phyloP scores from a whole-genome alignment of 2,888 invertebrate genomes.

The Empis livida region DNA sequence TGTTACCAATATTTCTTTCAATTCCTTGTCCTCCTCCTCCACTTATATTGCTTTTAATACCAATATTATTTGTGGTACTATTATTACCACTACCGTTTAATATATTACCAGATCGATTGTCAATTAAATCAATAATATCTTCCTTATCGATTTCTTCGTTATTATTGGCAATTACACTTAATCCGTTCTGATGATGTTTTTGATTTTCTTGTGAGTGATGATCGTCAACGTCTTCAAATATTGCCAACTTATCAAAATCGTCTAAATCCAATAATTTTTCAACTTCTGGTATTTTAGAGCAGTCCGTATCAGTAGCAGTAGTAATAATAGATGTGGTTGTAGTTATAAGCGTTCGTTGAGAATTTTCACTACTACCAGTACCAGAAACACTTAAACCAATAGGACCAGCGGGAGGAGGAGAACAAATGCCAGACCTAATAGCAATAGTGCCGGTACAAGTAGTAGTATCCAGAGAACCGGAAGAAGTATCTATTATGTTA shows the following conservation, averaged over 20 bases:
- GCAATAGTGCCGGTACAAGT: not conserved
- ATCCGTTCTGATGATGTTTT: too few species aligned
- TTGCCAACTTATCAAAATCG: too few species aligned
- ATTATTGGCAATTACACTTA: not conserved
- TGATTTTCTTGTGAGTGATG: too few species aligned
- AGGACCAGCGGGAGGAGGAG: not conserved
- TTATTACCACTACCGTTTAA: conserved; percentile 9
- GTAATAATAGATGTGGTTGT: too few species aligned
- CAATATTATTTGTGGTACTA: conserved; percentile 8
- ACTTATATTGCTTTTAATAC: conserved; percentile 7
- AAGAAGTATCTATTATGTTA: not conserved
- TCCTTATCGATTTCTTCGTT: conserved; percentile 1
- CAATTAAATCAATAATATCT: conserved; percentile 1
- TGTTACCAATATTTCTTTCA: conserved; percentile 8
- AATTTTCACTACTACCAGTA: not conserved
- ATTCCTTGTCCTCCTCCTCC: not conserved
- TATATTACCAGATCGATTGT: not conserved
- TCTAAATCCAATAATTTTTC: too few species aligned
- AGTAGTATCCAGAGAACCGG: not conserved
- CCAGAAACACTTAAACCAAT: not conserved
- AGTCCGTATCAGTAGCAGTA: too few species aligned
- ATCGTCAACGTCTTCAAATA: too few species aligned
- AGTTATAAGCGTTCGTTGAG: too few species aligned
- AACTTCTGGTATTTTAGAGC: too few species aligned
- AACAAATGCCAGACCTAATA: not conserved